Base-by-base conservation (phyloP, 2,113 vertebrate species). In the Eclectus roratus region DNA sequence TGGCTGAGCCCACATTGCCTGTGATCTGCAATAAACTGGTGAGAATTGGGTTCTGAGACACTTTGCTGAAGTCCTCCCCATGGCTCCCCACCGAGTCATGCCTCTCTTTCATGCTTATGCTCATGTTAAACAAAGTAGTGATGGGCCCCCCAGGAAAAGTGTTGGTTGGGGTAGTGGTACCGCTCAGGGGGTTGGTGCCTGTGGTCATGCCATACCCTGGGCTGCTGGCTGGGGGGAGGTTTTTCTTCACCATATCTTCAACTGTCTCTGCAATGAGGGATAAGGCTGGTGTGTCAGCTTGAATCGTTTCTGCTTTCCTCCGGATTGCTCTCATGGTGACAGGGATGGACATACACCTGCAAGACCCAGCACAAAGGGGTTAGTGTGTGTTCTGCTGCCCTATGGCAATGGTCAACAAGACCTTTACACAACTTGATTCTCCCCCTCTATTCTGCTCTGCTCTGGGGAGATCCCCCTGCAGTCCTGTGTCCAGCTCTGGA, bases 311-410 rank as follows among this genome's bases (percentile, higher is more conserved):
- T 65, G 99, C 99, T 96, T 99, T 99, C 93, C 99, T 98, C 41
- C 99, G 98, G 89, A 99, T 99, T 80, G 99, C 99, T 80, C 99
- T 98, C 99, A 99, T 99, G 44, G 99, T 99, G 95, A 99, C 99
- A 44, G 99, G 99, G 77, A 99, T 99, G 93, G 99, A 99, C 99
- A 99, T 99, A 95, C 99, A 99, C 87, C 99, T 99, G 96, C 58
- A 97, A 96, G 58, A 95, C 64, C 97, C 47, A 13, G 92, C n/a
- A 31, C 76, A 39, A 31, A 31, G 49, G 82, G 91, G 17, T 93
- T 52, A 93, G 82, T 3, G 2, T 9, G 56, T 25, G 16, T 16
- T 37, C 41, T 65, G 25, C 78, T 85, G 64, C 72, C 72, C 65
- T n/a, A 21, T 14, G 33, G 33, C 13, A 14, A 14, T 14, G 55